Evolutionary conservation across 1,140 invertebrate genomes (phyloP).

Genomic region (Apocrypta bakeri): DNA sequence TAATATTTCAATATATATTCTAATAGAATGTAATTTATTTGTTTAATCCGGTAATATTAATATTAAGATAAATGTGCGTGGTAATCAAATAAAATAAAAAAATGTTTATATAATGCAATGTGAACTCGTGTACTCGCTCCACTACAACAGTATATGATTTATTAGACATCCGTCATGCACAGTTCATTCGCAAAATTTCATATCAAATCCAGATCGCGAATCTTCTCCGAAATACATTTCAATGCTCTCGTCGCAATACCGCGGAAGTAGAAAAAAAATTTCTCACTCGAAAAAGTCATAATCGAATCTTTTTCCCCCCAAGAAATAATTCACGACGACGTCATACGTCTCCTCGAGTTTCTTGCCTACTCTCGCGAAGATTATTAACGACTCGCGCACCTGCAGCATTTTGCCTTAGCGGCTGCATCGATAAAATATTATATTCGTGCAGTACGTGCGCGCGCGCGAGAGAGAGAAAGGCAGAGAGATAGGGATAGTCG

Average conservation of each 20-base stretch:
- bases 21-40: no score
- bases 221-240: no score
- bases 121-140: neutral
- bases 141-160: neutral
- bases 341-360: neutral
- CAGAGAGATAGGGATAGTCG: no score
- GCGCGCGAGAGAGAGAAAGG: no score
- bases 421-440: neutral
- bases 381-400: conserved; percentile 15
- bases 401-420: neutral
- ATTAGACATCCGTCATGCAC: neutral
- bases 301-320: neutral
- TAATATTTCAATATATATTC: no score
- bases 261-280: no score
- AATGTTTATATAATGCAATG: neutral
- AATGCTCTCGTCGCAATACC: no score
- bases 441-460: neutral
- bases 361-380: conserved; percentile 1
- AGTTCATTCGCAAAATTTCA: neutral
- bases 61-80: no score
- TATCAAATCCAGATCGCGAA: neutral
- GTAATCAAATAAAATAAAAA: no score
- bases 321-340: conserved; percentile 29
- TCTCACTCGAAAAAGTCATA: no score
- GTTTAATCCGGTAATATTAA: no score